These are phyloP conservation scores for Mormyrus hasselquistii DNA, from an alignment of 2,797 vertebrate species.

Conservation along the genomic window DNA sequence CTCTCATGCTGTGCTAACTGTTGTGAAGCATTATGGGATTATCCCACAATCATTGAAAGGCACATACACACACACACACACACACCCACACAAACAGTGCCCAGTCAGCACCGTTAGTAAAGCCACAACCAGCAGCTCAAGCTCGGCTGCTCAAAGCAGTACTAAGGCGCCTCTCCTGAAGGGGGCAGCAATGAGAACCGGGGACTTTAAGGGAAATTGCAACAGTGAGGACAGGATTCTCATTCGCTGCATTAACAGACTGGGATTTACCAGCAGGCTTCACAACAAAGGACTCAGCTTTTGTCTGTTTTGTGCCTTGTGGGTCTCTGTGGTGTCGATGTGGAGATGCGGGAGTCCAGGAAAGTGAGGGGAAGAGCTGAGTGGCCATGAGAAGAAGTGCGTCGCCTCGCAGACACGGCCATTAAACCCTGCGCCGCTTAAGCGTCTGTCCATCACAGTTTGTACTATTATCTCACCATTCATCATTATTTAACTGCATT, in stretches of 20 bases:
- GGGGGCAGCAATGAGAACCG: background rate
- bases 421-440: background rate
- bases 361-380: background rate
- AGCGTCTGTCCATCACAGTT: background rate
- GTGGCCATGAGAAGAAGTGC: background rate
- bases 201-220: too few relatives aligned
- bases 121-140: conserved; percentile 30
- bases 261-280: background rate
- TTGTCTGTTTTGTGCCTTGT: background rate
- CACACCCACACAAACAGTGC: conserved; percentile 35
- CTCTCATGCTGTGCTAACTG: conserved; percentile 53
- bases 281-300: background rate
- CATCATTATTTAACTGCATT: background rate
- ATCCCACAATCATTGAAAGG: conserved; percentile 61
- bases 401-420: background rate
- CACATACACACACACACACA: background rate
- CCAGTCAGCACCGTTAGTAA: conserved; percentile 39
- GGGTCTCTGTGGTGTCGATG: background rate
- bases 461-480: background rate
- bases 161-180: background rate
- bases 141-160: background rate
- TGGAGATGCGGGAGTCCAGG: background rate
- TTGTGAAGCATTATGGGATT: conserved; percentile 66
- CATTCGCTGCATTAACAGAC: background rate
- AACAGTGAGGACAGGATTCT: background rate